These are phyloP conservation scores for Lepus europaeus DNA, from an alignment of 2,113 vertebrate genomes.

Conservation along the genomic window DNA sequence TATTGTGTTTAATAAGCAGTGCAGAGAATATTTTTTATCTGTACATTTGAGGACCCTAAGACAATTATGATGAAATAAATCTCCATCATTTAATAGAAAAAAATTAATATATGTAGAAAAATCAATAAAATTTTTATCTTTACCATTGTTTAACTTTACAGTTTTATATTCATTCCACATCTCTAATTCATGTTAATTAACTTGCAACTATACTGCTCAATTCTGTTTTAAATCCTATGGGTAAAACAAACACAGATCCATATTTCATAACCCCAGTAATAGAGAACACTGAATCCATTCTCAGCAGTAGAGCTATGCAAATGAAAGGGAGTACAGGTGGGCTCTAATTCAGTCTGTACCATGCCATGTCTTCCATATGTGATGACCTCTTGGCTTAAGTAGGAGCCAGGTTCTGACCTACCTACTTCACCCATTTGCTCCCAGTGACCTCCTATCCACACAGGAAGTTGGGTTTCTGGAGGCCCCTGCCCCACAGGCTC, in stretches of 20 bases:
- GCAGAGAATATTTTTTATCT: background rate
- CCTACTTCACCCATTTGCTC: background rate
- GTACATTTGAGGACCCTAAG: slow-evolving; percentile 23
- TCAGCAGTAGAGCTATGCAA: background rate
- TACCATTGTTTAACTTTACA: background rate
- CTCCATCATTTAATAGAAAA: background rate
- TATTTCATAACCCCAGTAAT: background rate
- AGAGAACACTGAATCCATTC: background rate
- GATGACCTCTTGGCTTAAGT: background rate
- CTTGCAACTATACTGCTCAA: background rate
- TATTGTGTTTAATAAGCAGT: background rate
- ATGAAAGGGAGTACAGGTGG: background rate
- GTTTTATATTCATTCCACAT: background rate
- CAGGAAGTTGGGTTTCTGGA: background rate
- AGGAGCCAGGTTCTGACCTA: background rate
- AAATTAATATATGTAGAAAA: slow-evolving; percentile 19
- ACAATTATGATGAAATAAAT: background rate
- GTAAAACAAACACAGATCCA: background rate
- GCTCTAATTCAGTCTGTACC: background rate
- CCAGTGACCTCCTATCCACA: background rate
- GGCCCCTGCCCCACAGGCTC: background rate
- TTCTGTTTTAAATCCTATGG: slow-evolving; percentile 42
- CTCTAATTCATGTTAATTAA: slow-evolving; percentile 5
- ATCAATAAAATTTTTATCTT: slow-evolving; percentile 1
- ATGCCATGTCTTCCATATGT: background rate